Evolutionary conservation across 1,140 invertebrate species (phyloP).

Genomic region (Anastatus disparis): DNA sequence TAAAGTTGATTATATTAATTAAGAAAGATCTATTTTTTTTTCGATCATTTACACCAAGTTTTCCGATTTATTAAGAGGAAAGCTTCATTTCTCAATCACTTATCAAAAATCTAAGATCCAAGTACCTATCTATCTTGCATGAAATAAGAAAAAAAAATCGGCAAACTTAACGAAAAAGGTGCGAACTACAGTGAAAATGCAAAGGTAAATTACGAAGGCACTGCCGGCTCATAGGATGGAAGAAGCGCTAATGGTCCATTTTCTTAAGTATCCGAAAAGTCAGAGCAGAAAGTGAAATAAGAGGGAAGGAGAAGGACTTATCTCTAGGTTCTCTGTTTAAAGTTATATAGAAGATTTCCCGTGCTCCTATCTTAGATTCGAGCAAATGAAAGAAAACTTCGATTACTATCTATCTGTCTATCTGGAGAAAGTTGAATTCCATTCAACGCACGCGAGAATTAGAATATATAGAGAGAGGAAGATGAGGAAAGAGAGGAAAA

Average conservation of each 20-base stretch:
- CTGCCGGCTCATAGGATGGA: too few relatives aligned
- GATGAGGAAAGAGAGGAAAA: neutral
- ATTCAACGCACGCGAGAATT: neutral
- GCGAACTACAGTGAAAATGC: neutral
- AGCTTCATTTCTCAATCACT: too few relatives aligned
- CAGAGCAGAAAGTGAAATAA: too few relatives aligned
- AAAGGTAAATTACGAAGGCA: constrained; percentile 5
- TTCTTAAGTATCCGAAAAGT: constrained; percentile 29
- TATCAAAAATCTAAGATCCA: too few relatives aligned
- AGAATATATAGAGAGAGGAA: neutral
- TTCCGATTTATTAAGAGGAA: too few relatives aligned
- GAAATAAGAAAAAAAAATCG: too few relatives aligned
- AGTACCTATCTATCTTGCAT: too few relatives aligned
- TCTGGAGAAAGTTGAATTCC: constrained; percentile 8
- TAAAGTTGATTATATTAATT: too few relatives aligned
- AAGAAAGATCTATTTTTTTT: too few relatives aligned
- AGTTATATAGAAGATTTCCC: neutral
- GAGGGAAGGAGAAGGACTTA: constrained; percentile 4
- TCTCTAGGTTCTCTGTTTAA: neutral
- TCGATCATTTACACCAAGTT: too few relatives aligned
- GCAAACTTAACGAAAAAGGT: neutral
- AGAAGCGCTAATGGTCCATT: constrained; percentile 18
- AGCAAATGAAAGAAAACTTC: constrained; percentile 16
- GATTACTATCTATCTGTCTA: constrained; percentile 1
- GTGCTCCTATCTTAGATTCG: neutral